Evolutionary conservation across 2,888 invertebrate species (phyloP).

Genomic region (Drosophila bunnanda): DNA sequence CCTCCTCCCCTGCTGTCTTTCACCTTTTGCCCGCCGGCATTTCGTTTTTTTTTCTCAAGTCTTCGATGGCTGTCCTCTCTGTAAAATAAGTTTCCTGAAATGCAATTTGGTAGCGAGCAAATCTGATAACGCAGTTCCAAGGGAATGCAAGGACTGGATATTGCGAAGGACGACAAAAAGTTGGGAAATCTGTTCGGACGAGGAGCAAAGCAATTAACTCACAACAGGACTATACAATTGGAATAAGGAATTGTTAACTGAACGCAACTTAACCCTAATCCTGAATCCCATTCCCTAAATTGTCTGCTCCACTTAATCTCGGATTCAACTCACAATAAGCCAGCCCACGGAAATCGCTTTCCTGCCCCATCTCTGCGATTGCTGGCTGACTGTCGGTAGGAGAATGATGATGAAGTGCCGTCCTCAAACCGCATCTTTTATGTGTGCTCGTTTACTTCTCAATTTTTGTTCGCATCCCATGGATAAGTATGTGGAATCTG

Average conservation of each 20-base stretch:
- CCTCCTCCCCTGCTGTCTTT: constrained; percentile 1
- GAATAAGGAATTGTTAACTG: constrained; percentile 39
- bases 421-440: constrained; percentile 68
- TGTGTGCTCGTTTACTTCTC: constrained; percentile 6
- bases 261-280: constrained; percentile 72
- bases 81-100: constrained; percentile 64
- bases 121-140: constrained; percentile 71
- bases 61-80: constrained; percentile 43
- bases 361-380: constrained; percentile 35
- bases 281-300: constrained; percentile 29
- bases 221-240: constrained; percentile 50
- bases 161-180: constrained; percentile 17
- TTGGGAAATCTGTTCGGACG: constrained; percentile 1
- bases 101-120: constrained; percentile 68
- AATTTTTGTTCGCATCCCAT: constrained; percentile 22
- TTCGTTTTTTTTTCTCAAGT: constrained; percentile 34
- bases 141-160: constrained; percentile 59
- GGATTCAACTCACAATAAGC: constrained; percentile 8
- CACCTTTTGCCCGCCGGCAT: constrained; percentile 26
- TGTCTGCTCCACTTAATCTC: constrained; percentile 49
- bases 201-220: constrained; percentile 59
- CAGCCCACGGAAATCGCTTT: constrained; percentile 24
- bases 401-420: constrained; percentile 66
- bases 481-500: constrained; percentile 32
- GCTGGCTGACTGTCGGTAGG: constrained; percentile 37